phyloP scores from a whole-genome alignment of 2,888 invertebrate species.

The Euspilapteryx auroguttella region DNA sequence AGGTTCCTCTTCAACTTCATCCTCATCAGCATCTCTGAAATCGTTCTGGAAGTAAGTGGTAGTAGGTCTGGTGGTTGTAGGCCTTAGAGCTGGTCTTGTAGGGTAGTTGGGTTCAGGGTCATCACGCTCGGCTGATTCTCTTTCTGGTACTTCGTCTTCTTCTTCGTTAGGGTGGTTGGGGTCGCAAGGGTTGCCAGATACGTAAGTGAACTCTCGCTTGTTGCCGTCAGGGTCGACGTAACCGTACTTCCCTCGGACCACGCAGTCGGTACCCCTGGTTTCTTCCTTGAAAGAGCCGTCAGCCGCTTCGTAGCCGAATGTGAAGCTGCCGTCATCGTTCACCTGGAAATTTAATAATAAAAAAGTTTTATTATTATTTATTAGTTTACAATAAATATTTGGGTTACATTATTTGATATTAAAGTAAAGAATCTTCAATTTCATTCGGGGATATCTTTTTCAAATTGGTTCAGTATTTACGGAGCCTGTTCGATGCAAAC shows the following conservation, averaged over 20 bases:
- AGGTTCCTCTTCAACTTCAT: slow-evolving; percentile 58
- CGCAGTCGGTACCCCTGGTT: slow-evolving; percentile 82
- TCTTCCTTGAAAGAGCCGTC: slow-evolving; percentile 88
- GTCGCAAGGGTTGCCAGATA: slow-evolving; percentile 84
- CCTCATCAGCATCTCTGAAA: slow-evolving; percentile 67
- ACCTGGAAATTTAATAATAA: too few species aligned
- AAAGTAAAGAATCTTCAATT: too few species aligned
- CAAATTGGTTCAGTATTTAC: too few species aligned
- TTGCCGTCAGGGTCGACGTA: slow-evolving; percentile 87
- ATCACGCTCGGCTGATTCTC: slow-evolving; percentile 61
- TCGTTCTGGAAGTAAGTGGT: slow-evolving; percentile 74
- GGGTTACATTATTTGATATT: background rate
- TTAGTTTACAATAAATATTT: background rate
- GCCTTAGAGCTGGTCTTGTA: slow-evolving; percentile 37
- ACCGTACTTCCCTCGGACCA: slow-evolving; percentile 84
- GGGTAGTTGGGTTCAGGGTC: slow-evolving; percentile 68
- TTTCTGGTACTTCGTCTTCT: slow-evolving; percentile 54
- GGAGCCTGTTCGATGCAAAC: too few species aligned
- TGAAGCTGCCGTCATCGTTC: slow-evolving; percentile 83
- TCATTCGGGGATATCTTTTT: too few species aligned
- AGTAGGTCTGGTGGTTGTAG: slow-evolving; percentile 55
- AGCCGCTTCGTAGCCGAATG: slow-evolving; percentile 82
- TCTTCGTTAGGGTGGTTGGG: slow-evolving; percentile 78
- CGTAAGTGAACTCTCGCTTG: slow-evolving; percentile 84
- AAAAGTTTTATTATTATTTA: too few species aligned